Percentiles rank a stretch among this genome's conserved stretches.
Conservation (phyloP, 2,113 vertebrate genomes). For the Onychostoma macrolepis region DNA sequence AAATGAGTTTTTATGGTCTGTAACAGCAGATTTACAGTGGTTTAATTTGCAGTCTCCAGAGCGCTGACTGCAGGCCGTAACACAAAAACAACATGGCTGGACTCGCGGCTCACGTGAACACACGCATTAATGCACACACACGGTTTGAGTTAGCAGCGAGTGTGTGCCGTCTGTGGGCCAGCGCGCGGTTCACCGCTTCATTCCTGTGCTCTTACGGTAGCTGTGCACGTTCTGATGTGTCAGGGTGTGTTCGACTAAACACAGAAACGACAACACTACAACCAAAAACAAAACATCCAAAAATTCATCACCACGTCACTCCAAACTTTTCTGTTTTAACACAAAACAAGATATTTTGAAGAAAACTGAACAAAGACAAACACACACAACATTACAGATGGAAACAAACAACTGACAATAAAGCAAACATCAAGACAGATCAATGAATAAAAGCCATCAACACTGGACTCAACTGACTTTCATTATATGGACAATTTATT, state of each 20-base stretch:
- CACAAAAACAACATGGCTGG: not conserved
- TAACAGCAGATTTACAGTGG: constrained; percentile 81
- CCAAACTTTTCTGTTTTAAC: not conserved
- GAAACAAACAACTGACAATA: not conserved
- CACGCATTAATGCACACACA: constrained; percentile 50
- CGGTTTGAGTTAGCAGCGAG: constrained; percentile 61
- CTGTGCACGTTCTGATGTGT: constrained; percentile 56
- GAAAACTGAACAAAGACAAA: not conserved
- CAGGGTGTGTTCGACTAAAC: constrained; percentile 44
- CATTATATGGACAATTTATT: not conserved
- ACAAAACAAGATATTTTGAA: not conserved
- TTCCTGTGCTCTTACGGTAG: constrained; percentile 61
- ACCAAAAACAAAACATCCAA: not conserved
- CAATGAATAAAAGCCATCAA: not conserved
- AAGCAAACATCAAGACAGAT: not conserved
- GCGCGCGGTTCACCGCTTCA: constrained; percentile 62
- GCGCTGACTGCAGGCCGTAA: constrained; percentile 48
- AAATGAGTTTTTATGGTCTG: constrained; percentile 85
- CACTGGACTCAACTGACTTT: not conserved
- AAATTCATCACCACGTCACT: not conserved
- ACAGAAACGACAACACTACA: not conserved
- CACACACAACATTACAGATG: not conserved
- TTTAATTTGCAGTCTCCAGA: constrained; percentile 80
- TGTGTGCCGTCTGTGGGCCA: not conserved
- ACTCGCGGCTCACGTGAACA: constrained; percentile 45